These are phyloP conservation scores for Colinus virginianus DNA, from an alignment of 2,113 vertebrate genomes.

Conservation along the genomic window DNA sequence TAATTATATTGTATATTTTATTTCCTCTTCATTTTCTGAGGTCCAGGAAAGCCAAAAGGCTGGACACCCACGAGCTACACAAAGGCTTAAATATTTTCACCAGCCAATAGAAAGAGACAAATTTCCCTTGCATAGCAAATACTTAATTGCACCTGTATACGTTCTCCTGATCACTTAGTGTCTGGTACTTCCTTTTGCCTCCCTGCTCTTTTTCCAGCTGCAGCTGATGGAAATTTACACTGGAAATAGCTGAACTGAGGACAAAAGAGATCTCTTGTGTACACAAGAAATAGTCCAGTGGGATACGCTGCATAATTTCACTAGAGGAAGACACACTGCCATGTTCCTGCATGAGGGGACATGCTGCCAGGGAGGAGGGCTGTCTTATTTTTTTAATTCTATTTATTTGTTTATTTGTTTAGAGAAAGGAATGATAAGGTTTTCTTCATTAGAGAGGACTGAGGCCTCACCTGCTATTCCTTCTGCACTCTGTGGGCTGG, in stretches of 20 bases:
- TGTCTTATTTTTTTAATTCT: background rate
- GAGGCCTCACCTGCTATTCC: background rate
- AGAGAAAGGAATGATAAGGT: background rate
- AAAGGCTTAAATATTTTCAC: background rate
- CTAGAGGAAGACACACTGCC: fast-evolving
- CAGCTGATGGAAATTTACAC: background rate
- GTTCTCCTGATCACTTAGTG: background rate
- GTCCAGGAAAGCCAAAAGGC: no score
- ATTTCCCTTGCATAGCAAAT: background rate
- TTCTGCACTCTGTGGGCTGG: background rate
- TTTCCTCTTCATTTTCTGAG: no score
- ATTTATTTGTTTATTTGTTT: no score
- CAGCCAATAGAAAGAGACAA: background rate
- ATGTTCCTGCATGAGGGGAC: background rate
- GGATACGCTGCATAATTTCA: background rate
- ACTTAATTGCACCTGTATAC: background rate
- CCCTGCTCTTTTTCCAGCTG: background rate
- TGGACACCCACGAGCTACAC: no score
- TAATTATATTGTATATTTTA: no score
- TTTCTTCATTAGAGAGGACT: background rate
- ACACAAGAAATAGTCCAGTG: no score
- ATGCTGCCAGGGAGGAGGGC: background rate
- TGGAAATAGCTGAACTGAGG: background rate
- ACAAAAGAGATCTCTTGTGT: background rate
- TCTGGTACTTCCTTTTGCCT: background rate